Percentiles rank a stretch among this genome's conserved stretches.
phyloP scores from a whole-genome alignment of 2,797 vertebrate species.

The Urocyon cinereoargenteus region DNA sequence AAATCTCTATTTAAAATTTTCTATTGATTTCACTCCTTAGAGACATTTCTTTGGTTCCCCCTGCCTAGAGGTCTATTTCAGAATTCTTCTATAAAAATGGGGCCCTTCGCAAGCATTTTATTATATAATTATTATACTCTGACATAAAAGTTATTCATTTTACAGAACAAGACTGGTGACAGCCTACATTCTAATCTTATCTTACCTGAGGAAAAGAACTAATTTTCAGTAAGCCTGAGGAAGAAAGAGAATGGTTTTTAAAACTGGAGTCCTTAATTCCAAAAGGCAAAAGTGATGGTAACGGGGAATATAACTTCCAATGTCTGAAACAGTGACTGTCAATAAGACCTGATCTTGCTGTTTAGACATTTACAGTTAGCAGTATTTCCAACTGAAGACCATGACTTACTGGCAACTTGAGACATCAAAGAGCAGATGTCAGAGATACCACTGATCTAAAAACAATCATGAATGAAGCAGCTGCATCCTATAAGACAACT shows the following conservation, averaged over 20 bases:
- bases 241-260: conserved; percentile 23
- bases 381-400: conserved; percentile 21
- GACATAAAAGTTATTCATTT: not conserved
- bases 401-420: conserved; percentile 21
- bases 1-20: conserved; percentile 49
- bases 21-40: not conserved
- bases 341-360: not conserved
- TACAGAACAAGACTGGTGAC: not conserved
- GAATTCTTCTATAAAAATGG: not conserved
- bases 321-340: conserved; percentile 12
- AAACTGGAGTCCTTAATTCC: conserved; percentile 27
- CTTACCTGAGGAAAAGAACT: not conserved
- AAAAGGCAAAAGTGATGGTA: conserved; percentile 16
- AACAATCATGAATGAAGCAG: conserved; percentile 33
- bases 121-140: not conserved
- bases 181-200: conserved; percentile 15
- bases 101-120: not conserved
- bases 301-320: not conserved
- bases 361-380: not conserved
- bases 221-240: conserved; percentile 49
- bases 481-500: not conserved
- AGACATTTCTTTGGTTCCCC: not conserved
- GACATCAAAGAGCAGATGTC: conserved; percentile 28
- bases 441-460: conserved; percentile 31
- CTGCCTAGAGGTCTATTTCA: not conserved